These are phyloP conservation scores for Fabriciana adippe DNA, from an alignment of 2,888 invertebrate species.

Conservation along the genomic window DNA sequence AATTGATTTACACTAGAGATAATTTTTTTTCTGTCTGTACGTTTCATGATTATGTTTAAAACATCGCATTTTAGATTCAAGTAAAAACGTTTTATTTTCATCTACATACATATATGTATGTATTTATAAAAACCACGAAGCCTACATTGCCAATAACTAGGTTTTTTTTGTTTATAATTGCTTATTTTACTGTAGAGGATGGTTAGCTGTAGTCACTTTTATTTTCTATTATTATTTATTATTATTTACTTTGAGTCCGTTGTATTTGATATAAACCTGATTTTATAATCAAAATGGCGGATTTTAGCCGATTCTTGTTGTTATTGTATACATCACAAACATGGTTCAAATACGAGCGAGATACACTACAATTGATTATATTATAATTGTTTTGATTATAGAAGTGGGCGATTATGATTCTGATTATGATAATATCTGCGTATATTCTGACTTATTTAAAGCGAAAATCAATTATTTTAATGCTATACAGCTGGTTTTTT, in stretches of 20 bases:
- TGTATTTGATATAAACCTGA: too few species aligned
- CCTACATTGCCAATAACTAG: too few species aligned
- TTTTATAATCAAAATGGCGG: slow-evolving; percentile 10
- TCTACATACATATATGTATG: too few species aligned
- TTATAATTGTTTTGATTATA: slow-evolving; percentile 16
- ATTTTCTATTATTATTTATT: slow-evolving; percentile 38
- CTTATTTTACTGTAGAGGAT: slow-evolving; percentile 37
- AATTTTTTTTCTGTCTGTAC: too few species aligned
- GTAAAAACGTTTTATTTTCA: too few species aligned
- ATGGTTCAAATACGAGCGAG: not conserved
- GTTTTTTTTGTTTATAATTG: slow-evolving; percentile 11
- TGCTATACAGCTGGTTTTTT: not conserved
- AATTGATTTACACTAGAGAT: too few species aligned
- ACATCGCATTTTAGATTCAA: too few species aligned
- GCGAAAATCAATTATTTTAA: not conserved
- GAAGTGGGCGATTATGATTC: not conserved
- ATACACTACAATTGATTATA: not conserved
- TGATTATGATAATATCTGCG: slow-evolving; percentile 11
- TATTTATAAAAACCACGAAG: too few species aligned
- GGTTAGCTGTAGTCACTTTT: slow-evolving; percentile 40
- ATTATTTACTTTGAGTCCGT: slow-evolving; percentile 27
- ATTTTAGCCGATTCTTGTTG: slow-evolving; percentile 14
- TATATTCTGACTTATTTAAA: too few species aligned
- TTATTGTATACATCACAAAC: slow-evolving; percentile 14
- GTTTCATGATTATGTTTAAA: too few species aligned